These are phyloP conservation scores for Oryzias curvinotus DNA, from an alignment of 2,113 vertebrate species.

Conservation along the genomic window DNA sequence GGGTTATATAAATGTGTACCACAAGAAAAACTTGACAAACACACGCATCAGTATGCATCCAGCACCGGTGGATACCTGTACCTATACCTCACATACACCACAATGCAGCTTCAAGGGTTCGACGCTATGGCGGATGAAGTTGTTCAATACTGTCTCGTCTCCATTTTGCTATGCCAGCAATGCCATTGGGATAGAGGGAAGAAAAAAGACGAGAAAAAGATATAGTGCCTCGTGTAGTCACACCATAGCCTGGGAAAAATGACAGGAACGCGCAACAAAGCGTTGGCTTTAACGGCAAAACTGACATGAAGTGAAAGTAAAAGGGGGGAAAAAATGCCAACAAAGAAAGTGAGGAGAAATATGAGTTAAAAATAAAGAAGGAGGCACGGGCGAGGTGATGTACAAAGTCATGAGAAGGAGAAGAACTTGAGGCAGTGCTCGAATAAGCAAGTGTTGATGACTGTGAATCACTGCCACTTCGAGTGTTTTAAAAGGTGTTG, in stretches of 20 bases:
- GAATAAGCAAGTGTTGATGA: slow-evolving; percentile 58
- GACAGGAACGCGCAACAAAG: slow-evolving; percentile 13
- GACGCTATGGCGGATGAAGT: slow-evolving; percentile 56
- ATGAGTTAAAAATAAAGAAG: slow-evolving; percentile 2
- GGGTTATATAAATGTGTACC: slow-evolving; percentile 29
- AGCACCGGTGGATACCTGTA: background rate
- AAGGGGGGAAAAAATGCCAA: slow-evolving; percentile 1
- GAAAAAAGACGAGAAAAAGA: slow-evolving; percentile 18
- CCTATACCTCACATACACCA: slow-evolving; percentile 9
- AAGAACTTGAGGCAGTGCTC: slow-evolving; percentile 9
- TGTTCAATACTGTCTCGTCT: slow-evolving; percentile 64
- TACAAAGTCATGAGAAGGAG: slow-evolving; percentile 24
- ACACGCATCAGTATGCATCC: background rate
- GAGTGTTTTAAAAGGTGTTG: slow-evolving; percentile 28
- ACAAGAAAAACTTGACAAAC: slow-evolving; percentile 22
- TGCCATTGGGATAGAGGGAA: slow-evolving; percentile 30
- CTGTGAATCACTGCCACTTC: slow-evolving; percentile 43
- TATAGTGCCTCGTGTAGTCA: slow-evolving; percentile 14
- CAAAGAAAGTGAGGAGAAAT: slow-evolving; percentile 8
- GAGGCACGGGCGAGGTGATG: slow-evolving; percentile 7
- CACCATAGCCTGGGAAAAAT: slow-evolving; percentile 10
- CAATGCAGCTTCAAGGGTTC: slow-evolving; percentile 36
- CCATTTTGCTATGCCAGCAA: slow-evolving; percentile 51
- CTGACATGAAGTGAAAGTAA: slow-evolving; percentile 18
- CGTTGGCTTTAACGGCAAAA: slow-evolving; percentile 21